Evolutionary conservation across 92 coral and sea anemone genomes (phyloP).

Genomic region (Epizoanthus illoricatus): DNA sequence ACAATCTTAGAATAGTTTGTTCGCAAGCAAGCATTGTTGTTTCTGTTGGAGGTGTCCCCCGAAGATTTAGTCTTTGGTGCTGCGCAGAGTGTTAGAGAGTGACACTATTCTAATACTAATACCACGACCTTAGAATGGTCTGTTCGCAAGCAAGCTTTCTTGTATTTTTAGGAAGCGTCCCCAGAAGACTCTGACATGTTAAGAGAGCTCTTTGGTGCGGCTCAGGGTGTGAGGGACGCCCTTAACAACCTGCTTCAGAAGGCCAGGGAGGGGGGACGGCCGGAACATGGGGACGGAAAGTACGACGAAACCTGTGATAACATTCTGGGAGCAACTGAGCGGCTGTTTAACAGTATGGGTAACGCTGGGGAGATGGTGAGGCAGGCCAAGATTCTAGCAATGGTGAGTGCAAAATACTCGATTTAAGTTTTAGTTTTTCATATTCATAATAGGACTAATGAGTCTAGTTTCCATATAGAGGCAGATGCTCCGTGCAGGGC

Average conservation of each 20-base stretch:
- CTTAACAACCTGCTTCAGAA: constrained; percentile 78
- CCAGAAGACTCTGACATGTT: constrained; percentile 80
- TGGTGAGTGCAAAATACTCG: constrained; percentile 42
- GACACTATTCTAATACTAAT: neutral
- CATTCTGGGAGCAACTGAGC: constrained; percentile 91
- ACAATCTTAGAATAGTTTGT: too few species aligned
- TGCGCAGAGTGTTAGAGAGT: constrained; percentile 80
- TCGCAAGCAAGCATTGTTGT: neutral
- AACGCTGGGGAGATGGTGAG: constrained; percentile 99
- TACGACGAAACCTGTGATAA: constrained; percentile 94
- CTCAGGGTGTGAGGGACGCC: constrained; percentile 96
- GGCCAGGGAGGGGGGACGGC: constrained; percentile 83
- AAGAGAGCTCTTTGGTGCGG: constrained; percentile 73
- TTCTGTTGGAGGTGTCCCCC: constrained; percentile 72
- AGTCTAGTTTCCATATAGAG: too few species aligned
- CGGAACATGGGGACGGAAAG: constrained; percentile 71
- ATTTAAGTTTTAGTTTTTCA: neutral
- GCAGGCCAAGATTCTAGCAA: constrained; percentile 95
- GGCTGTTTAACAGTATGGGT: constrained; percentile 98
- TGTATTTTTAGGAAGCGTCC: constrained; percentile 69
- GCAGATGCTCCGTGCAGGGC: too few species aligned
- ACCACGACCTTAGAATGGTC: neutral
- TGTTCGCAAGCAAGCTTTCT: neutral
- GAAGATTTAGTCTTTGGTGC: constrained; percentile 75
- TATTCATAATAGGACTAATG: too few species aligned